Evolutionary conservation across 2,113 vertebrate species (phyloP).

Genomic region (Xyliphius kryptos): DNA sequence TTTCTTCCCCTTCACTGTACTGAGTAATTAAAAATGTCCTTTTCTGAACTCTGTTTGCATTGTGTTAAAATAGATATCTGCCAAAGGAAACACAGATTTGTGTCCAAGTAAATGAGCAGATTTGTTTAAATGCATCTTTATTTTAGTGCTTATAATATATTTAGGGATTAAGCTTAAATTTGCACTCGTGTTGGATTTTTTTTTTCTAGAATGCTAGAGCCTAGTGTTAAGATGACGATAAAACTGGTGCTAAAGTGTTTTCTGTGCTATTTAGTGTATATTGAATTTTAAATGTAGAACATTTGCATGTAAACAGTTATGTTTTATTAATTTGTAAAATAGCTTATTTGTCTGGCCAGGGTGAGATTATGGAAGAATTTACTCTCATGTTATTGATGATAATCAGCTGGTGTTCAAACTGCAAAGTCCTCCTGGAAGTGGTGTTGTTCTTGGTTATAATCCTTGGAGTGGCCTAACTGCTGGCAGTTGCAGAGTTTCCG

Average conservation of each 20-base stretch:
- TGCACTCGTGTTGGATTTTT: too few species aligned
- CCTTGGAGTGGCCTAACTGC: constrained; percentile 8
- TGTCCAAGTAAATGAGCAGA: too few species aligned
- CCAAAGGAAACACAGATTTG: too few species aligned
- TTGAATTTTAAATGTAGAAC: neutral
- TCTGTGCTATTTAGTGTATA: neutral
- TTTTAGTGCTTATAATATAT: too few species aligned
- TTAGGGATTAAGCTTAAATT: too few species aligned
- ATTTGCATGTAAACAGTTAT: constrained; percentile 6
- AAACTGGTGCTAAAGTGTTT: too few species aligned
- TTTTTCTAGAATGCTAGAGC: too few species aligned
- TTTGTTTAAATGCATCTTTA: too few species aligned
- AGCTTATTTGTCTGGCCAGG: neutral
- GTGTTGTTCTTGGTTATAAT: constrained; percentile 6
- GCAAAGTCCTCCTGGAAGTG: neutral
- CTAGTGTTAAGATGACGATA: too few species aligned
- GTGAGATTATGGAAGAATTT: constrained; percentile 4
- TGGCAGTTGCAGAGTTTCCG: constrained; percentile 5
- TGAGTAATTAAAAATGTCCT: constrained; percentile 46
- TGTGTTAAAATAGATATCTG: too few species aligned
- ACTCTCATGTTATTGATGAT: constrained; percentile 28
- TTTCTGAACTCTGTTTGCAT: too few species aligned
- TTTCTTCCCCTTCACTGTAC: constrained; percentile 27
- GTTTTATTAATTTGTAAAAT: neutral
- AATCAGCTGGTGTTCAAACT: neutral